A percentile compares a stretch with the other conserved stretches of the same genome.
phyloP scores from a whole-genome alignment of 2,113 vertebrate species.

The Platichthys flesus region DNA sequence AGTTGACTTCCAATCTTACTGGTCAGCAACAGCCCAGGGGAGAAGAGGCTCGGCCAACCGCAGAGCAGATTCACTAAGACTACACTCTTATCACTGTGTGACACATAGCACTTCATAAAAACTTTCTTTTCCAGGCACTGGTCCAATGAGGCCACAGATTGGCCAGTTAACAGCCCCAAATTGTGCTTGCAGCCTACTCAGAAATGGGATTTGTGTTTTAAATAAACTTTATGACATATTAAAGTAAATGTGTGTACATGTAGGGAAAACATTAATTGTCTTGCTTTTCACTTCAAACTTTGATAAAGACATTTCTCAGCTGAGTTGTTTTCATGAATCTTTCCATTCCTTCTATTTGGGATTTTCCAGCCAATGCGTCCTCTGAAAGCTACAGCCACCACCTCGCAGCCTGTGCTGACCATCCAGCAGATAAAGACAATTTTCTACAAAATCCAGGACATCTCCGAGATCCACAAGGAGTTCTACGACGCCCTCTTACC shows the following conservation, averaged over 20 bases:
- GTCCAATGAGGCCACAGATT: background rate
- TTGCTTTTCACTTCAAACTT: background rate
- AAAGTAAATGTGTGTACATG: background rate
- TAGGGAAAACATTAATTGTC: background rate
- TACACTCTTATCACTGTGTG: background rate
- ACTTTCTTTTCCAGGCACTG: background rate
- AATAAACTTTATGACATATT: background rate
- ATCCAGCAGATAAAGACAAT: conserved; percentile 97
- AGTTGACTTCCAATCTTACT: conserved; percentile 8
- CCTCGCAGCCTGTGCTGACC: conserved; percentile 95
- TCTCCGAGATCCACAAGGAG: conserved; percentile 97
- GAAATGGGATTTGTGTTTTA: conserved; percentile 5
- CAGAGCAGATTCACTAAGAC: background rate
- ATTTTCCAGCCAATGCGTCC: conserved; percentile 92
- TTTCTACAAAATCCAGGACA: conserved; percentile 98
- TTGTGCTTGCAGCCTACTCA: background rate
- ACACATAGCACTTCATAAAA: background rate
- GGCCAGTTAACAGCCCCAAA: background rate
- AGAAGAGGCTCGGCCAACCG: conserved; percentile 10
- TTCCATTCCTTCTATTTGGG: background rate
- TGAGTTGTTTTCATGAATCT: background rate
- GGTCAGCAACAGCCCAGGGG: conserved; percentile 1
- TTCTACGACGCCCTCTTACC: conserved; percentile 94
- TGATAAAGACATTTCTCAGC: background rate
- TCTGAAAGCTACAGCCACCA: conserved; percentile 94